Percentiles rank a stretch among this genome's conserved stretches.
phyloP scores from a whole-genome alignment of 2,888 invertebrate species.

The Penaeus monodon region DNA sequence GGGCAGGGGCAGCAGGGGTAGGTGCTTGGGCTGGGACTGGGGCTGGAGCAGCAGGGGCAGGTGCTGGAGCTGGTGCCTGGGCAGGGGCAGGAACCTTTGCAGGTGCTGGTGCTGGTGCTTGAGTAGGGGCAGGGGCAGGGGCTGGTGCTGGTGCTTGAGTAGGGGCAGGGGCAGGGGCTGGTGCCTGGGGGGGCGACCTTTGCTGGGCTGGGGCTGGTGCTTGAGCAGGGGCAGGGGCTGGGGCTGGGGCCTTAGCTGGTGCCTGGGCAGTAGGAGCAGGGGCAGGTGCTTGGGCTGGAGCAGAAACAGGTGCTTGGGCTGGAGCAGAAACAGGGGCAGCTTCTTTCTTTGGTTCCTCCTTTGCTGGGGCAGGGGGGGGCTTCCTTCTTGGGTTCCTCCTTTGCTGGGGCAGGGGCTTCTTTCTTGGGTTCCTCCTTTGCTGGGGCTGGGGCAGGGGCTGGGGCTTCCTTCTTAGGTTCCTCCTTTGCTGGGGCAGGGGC shows the following conservation, averaged over 20 bases:
- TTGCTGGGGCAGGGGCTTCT: conserved; percentile 5
- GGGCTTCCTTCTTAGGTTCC: not conserved
- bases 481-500: not conserved
- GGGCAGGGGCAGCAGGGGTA: not conserved
- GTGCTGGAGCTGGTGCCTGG: not conserved
- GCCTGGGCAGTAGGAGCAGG: not conserved
- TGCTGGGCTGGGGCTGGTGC: not conserved
- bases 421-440: conserved; percentile 9
- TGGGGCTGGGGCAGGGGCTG: not conserved
- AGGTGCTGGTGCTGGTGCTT: not conserved
- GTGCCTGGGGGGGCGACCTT: not conserved
- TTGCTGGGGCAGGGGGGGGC: conserved; percentile 8
- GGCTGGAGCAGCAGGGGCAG: not conserved
- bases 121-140: conserved; percentile 10
- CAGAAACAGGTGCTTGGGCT: not conserved
- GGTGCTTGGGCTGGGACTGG: not conserved
- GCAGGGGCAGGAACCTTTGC: not conserved
- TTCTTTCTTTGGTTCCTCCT: not conserved
- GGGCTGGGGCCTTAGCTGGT: not conserved
- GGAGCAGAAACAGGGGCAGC: conserved; percentile 7
- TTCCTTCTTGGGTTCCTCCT: not conserved
- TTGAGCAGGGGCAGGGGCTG: conserved; percentile 4
- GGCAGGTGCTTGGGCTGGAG: not conserved
- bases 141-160: not conserved
- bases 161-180: conserved; percentile 9